Evolutionary conservation across 2,888 invertebrate species (phyloP), one percentile per base, ranked within the genome.

Genomic region (Zeuzera pyrina): DNA sequence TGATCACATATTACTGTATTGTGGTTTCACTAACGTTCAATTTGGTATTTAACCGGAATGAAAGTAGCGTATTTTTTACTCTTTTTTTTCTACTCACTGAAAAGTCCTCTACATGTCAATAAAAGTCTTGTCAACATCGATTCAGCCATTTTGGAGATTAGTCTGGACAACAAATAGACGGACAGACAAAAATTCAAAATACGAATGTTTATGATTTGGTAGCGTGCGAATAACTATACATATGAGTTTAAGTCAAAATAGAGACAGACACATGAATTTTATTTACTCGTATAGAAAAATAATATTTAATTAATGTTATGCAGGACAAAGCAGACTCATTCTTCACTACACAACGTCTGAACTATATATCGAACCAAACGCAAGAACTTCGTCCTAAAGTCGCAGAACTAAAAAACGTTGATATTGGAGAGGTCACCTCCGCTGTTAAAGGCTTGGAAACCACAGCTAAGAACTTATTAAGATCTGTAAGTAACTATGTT

Each of bases 301-400:
- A n/a, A n/a, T n/a, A n/a, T n/a, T n/a, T 19, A 19, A 19, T 19
- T 19, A 2, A 8, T 19, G 8, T 7, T 19, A 19, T 62, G 52
- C 64, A 92, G 91, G 85, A 90, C 50, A 91, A 91, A 2, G 93
- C 94, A 0, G 89, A 93, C 40, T 93, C 94, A 1, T 94, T 92
- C 69, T 95, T 94, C 57, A 96, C 97, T 0, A 90, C 92, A 15
- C 92, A 93, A 58, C 88, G 93, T 12, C 77, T 97, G 13, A 89
- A 89, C 42, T 92, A 91, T 58, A 91, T 95, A 49, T 90, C 93
- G 45, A 88, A 91, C 27, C 89, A 92, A 36, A 87, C 91, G 0
- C 83, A 87, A 14, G 70, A 87, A 11, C 72, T 96, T 1, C 76
- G 85, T 35, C 93, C 93, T 0, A 85, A 87, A 43, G 89, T 95